phyloP scores from a whole-genome alignment of 2,797 vertebrate species.

The Leptatherina wallacei region DNA sequence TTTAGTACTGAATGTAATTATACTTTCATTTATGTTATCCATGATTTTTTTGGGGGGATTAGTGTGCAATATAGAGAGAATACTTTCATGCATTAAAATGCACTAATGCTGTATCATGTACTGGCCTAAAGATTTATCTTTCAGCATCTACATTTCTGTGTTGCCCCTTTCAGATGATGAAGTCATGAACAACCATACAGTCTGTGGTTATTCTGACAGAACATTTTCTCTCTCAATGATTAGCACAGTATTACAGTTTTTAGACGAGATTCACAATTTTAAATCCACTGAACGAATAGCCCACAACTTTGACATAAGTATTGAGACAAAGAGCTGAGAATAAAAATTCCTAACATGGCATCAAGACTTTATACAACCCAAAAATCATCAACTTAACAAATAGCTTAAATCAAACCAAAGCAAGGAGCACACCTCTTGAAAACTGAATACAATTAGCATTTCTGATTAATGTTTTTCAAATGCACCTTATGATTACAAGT shows the following conservation, averaged over 20 bases:
- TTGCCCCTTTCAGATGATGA: background rate
- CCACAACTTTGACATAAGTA: background rate
- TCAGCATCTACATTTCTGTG: background rate
- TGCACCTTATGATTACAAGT: constrained; percentile 66
- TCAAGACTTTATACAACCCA: constrained; percentile 3
- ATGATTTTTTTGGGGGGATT: background rate
- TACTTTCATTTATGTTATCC: no score
- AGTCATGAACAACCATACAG: background rate
- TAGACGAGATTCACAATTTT: background rate
- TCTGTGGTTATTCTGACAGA: background rate
- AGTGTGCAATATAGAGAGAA: background rate
- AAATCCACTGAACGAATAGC: background rate
- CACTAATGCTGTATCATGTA: background rate
- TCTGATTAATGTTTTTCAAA: constrained; percentile 60
- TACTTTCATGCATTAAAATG: background rate
- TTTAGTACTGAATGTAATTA: no score
- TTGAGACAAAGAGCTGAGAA: background rate
- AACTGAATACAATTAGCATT: constrained; percentile 63
- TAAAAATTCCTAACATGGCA: constrained; percentile 9
- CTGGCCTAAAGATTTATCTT: background rate
- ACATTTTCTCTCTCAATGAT: background rate
- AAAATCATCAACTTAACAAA: constrained; percentile 45
- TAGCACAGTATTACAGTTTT: no score
- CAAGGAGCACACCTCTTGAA: constrained; percentile 28
- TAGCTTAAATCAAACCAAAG: constrained; percentile 35